Percentiles rank a stretch among this genome's conserved stretches.
Conservation (phyloP, 2,888 invertebrate species). For the Flexamia atlantica region DNA sequence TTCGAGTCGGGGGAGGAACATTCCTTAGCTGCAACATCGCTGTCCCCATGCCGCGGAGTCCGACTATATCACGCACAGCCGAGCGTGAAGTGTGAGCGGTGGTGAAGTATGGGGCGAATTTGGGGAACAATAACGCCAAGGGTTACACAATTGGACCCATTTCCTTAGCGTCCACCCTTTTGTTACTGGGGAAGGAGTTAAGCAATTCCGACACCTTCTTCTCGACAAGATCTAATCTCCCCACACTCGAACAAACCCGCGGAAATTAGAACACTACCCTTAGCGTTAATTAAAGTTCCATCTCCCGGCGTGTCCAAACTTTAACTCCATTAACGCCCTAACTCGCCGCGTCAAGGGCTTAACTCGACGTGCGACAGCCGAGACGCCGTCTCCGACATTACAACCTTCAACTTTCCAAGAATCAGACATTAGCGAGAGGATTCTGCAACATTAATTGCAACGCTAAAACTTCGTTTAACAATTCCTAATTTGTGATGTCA, state of each 20-base stretch:
- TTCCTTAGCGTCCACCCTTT: slow-evolving; percentile 60
- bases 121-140: slow-evolving; percentile 45
- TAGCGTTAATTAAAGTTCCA: slow-evolving; percentile 64
- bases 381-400: slow-evolving; percentile 37
- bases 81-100: background rate
- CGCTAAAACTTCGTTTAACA: slow-evolving; percentile 57
- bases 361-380: slow-evolving; percentile 51
- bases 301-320: slow-evolving; percentile 48
- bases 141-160: slow-evolving; percentile 59
- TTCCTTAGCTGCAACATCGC: no score
- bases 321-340: slow-evolving; percentile 53
- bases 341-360: slow-evolving; percentile 35
- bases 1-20: no score
- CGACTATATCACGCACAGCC: slow-evolving; percentile 12
- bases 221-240: slow-evolving; percentile 46
- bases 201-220: slow-evolving; percentile 65
- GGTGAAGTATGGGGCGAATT: slow-evolving; percentile 49
- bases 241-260: slow-evolving; percentile 54
- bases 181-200: slow-evolving; percentile 61
- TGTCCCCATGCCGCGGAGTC: no score
- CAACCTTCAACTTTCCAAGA: slow-evolving; percentile 49
- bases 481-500: slow-evolving; percentile 42
- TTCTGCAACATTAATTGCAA: slow-evolving; percentile 54
- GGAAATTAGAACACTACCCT: slow-evolving; percentile 63
- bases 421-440: slow-evolving; percentile 37